Conservation (phyloP, 53 echinoderm and acorn worm species). For the Echinarachnius parma region DNA sequence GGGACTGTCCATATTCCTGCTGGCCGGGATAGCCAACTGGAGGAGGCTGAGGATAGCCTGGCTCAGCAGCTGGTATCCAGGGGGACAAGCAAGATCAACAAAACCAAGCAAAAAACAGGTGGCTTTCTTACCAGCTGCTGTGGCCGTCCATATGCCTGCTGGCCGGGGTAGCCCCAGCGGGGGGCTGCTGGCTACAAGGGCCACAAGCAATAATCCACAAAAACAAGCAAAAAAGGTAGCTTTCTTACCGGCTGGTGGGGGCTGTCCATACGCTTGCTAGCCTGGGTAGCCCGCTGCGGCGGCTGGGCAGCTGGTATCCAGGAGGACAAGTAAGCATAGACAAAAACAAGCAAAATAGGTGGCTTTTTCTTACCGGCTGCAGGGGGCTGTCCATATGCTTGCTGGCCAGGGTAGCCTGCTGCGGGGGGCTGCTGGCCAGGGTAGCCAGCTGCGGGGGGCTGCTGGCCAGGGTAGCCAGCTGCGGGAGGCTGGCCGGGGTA, state of each 20-base stretch:
- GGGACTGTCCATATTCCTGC: too few relatives aligned
- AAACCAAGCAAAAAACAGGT: too few relatives aligned
- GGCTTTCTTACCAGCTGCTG: too few relatives aligned
- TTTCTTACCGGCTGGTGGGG: conserved; percentile 2
- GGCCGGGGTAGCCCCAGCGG: too few relatives aligned
- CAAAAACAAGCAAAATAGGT: conserved; percentile 6
- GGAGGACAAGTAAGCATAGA: conserved; percentile 8
- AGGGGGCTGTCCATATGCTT: conserved; percentile 46
- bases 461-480: too few relatives aligned
- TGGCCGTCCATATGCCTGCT: too few relatives aligned
- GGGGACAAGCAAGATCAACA: too few relatives aligned
- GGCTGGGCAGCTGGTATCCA: conserved; percentile 7
- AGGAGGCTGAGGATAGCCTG: not conserved
- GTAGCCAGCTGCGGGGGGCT: conserved; percentile 25
- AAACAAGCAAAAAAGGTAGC: not conserved
- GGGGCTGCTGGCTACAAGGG: too few relatives aligned
- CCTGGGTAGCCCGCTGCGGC: conserved; percentile 11
- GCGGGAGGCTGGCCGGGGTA: too few relatives aligned
- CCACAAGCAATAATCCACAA: too few relatives aligned
- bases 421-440: conserved; percentile 19
- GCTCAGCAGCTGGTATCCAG: too few relatives aligned
- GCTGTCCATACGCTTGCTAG: conserved; percentile 23
- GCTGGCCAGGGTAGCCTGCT: conserved; percentile 33
- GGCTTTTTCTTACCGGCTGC: conserved; percentile 22
- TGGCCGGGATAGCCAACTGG: conserved; percentile 11